A percentile compares a stretch with the other conserved stretches of the same genome.
These are phyloP conservation scores for Anser cygnoides DNA, from an alignment of 2,113 vertebrate species.

Conservation along the genomic window DNA sequence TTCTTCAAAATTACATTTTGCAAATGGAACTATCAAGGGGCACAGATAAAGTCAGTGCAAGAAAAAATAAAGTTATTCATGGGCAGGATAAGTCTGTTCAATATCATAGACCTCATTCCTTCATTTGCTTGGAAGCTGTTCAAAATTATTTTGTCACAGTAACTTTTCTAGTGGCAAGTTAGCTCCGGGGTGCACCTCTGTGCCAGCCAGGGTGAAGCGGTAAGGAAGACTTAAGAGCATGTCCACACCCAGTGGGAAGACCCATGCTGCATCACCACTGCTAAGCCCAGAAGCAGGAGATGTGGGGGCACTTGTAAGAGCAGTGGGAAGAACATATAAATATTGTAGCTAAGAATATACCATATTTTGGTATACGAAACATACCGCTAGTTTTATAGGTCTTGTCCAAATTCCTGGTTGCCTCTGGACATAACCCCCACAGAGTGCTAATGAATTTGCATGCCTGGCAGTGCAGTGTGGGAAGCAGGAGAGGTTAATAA, in stretches of 20 bases:
- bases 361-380: background rate
- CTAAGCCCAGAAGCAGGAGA: background rate
- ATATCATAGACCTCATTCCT: background rate
- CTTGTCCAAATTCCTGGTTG: background rate
- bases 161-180: background rate
- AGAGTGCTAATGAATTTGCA: background rate
- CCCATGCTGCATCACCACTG: background rate
- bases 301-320: background rate
- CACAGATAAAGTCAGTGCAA: slow-evolving; percentile 51
- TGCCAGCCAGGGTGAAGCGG: background rate
- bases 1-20: slow-evolving; percentile 52
- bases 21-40: slow-evolving; percentile 47
- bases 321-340: background rate
- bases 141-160: background rate
- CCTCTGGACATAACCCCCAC: background rate
- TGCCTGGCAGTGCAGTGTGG: background rate
- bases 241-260: background rate
- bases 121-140: background rate
- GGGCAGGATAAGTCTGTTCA: background rate
- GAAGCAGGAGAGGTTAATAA: background rate
- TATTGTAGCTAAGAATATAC: background rate
- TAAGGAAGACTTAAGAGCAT: background rate
- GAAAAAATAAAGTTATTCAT: slow-evolving; percentile 31
- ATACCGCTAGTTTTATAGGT: background rate
- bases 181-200: background rate